Evolutionary conservation across 2,888 invertebrate species (phyloP).

Genomic region (Parnassius smintheus): DNA sequence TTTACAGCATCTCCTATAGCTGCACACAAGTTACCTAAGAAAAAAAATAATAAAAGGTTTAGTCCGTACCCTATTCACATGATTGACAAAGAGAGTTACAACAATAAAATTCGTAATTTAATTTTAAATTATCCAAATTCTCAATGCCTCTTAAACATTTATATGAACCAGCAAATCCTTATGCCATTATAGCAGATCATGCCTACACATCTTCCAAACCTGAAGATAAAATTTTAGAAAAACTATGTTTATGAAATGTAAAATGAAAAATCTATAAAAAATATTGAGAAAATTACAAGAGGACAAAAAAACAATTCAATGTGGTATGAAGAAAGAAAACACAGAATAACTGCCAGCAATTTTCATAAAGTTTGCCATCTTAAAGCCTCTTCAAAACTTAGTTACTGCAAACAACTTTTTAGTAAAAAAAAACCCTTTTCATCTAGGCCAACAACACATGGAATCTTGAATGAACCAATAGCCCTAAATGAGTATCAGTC

Average conservation of each 20-base stretch:
- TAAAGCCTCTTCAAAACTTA: neutral
- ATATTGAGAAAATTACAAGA: neutral
- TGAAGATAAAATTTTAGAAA: neutral
- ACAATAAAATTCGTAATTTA: neutral
- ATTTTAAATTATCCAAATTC: neutral
- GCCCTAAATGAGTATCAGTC: neutral
- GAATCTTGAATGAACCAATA: neutral
- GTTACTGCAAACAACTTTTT: neutral
- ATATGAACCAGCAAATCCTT: neutral
- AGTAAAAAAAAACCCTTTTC: neutral
- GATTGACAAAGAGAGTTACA: neutral
- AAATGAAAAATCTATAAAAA: neutral
- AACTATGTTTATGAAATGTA: neutral
- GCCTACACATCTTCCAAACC: neutral
- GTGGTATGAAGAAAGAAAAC: neutral
- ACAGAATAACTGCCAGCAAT: neutral
- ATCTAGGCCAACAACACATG: neutral
- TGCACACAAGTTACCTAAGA: neutral
- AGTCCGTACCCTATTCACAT: neutral
- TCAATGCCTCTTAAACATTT: neutral
- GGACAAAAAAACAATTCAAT: neutral
- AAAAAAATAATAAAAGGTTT: neutral
- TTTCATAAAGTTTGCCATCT: neutral
- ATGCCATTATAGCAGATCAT: neutral
- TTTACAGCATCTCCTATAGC: neutral